These are phyloP conservation scores for Ariolimax columbianus DNA, from an alignment of 2,888 invertebrate genomes.

Conservation along the genomic window DNA sequence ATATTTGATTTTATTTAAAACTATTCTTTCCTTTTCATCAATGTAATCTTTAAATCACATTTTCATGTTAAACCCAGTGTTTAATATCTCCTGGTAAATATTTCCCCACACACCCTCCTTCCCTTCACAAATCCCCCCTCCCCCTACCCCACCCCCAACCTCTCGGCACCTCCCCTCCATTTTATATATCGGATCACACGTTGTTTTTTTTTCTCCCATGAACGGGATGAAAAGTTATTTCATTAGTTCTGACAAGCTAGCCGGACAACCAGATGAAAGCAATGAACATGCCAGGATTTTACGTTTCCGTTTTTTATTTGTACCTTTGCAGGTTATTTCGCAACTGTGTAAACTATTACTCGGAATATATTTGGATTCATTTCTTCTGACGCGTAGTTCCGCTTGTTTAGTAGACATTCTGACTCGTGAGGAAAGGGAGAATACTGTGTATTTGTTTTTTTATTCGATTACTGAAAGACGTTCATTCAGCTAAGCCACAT, in stretches of 20 bases:
- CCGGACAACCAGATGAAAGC: neutral
- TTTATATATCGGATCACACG: neutral
- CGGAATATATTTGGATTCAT: neutral
- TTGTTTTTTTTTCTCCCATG: neutral
- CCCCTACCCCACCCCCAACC: too few species aligned
- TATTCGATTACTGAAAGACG: slow-evolving; percentile 1
- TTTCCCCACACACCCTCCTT: too few species aligned
- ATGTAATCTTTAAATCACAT: too few species aligned
- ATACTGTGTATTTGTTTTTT: neutral
- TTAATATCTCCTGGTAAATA: too few species aligned
- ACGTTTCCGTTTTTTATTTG: neutral
- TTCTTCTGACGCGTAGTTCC: neutral
- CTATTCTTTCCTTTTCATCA: too few species aligned
- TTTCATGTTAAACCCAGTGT: too few species aligned
- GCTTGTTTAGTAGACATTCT: neutral
- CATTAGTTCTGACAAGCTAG: neutral
- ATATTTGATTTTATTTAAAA: neutral
- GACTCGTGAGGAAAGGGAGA: neutral
- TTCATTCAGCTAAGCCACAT: neutral
- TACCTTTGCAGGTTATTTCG: neutral
- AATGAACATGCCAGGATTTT: neutral
- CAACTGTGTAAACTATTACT: neutral
- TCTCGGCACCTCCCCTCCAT: neutral
- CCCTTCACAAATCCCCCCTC: too few species aligned
- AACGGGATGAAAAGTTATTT: neutral